Percentiles rank a stretch among this genome's conserved stretches.
These are phyloP conservation scores for Spongilla lacustris DNA, from an alignment of 37 sponge, comb jelly and placozoan genomes.

Conservation along the genomic window DNA sequence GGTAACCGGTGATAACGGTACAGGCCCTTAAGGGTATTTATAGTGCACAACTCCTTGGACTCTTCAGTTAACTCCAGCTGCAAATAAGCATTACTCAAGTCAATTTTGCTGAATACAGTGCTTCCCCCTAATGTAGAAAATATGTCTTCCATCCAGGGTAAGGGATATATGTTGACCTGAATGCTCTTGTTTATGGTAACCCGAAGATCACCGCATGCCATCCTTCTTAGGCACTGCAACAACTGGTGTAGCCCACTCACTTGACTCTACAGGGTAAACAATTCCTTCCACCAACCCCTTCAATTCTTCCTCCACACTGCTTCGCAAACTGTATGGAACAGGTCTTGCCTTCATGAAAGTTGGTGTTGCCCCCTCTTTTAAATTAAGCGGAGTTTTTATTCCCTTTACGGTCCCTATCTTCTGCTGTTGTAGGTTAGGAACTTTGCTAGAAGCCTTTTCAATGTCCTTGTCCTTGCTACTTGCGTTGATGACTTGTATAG, in stretches of 20 bases:
- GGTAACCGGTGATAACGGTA: slow-evolving; percentile 6
- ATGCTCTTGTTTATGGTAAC: slow-evolving; percentile 9
- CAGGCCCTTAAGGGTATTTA: slow-evolving; percentile 11
- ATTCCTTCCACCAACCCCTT: not conserved
- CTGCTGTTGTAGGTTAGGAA: not conserved
- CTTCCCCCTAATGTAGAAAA: slow-evolving; percentile 17
- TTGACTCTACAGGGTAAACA: not conserved
- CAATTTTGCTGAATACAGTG: slow-evolving; percentile 9
- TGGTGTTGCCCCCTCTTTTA: not conserved
- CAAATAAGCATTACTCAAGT: slow-evolving; percentile 17
- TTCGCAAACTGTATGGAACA: not conserved
- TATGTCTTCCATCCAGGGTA: slow-evolving; percentile 34
- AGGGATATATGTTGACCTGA: slow-evolving; percentile 6
- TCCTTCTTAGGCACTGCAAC: slow-evolving; percentile 8
- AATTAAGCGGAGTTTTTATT: not conserved
- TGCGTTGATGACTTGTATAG: not conserved
- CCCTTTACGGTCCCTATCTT: not conserved
- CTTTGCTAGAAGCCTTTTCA: not conserved
- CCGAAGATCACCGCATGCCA: not conserved
- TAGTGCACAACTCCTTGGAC: not conserved
- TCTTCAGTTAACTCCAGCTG: slow-evolving; percentile 5
- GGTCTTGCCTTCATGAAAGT: not conserved
- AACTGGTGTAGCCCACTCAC: slow-evolving; percentile 5
- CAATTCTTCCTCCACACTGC: not conserved
- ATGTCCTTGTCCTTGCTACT: not conserved